These are phyloP conservation scores for Mormyrus iriodes DNA, from an alignment of 2,113 vertebrate genomes.

Conservation along the genomic window DNA sequence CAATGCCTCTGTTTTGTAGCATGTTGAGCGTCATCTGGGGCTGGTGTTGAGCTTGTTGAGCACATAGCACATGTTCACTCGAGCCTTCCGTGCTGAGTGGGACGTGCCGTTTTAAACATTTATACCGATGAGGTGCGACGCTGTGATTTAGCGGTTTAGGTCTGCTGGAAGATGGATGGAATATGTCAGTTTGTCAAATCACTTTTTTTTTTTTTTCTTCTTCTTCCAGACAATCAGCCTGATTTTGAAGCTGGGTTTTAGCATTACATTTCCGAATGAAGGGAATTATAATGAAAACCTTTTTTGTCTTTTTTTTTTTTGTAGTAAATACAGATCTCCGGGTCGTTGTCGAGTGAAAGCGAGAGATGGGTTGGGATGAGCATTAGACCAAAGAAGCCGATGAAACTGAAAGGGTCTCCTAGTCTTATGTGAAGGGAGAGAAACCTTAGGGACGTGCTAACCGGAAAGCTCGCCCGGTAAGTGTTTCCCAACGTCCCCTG, in stretches of 20 bases:
- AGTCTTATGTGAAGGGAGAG: not conserved
- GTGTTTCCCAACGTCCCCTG: not conserved
- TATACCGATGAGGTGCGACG: not conserved
- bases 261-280: not conserved
- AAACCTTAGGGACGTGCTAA: not conserved
- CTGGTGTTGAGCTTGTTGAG: not conserved
- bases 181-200: not conserved
- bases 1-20: not conserved
- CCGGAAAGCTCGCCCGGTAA: not conserved
- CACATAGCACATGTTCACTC: not conserved
- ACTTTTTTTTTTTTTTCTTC: not conserved
- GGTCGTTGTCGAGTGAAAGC: not conserved
- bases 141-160: not conserved
- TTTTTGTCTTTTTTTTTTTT: not conserved
- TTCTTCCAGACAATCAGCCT: not conserved
- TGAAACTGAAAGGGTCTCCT: not conserved
- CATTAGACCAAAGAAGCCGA: not conserved
- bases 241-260: not conserved
- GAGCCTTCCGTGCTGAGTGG: not conserved
- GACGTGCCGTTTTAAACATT: not conserved
- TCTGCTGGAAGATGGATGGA: not conserved
- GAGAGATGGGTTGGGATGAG: not conserved
- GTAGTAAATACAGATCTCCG: not conserved
- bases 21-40: not conserved
- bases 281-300: not conserved